These are phyloP conservation scores for Pogonognathellus flavescens DNA, from an alignment of 1,140 invertebrate genomes.

Conservation along the genomic window DNA sequence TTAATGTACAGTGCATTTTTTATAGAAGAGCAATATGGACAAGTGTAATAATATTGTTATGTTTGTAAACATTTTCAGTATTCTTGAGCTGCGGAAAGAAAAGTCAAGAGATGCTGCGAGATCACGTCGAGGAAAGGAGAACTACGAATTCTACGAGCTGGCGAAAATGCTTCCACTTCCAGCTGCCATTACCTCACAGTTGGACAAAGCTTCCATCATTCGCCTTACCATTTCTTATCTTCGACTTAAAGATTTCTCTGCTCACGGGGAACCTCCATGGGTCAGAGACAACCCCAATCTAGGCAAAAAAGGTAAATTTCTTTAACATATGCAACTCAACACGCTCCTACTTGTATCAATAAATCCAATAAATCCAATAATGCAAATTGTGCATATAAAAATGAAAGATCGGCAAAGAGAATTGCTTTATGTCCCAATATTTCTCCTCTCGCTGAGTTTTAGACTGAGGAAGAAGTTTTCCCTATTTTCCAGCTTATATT, in stretches of 20 bases:
- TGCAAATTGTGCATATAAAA: not conserved
- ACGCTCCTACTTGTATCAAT: not conserved
- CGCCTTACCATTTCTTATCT: slow-evolving; percentile 97
- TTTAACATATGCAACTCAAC: not conserved
- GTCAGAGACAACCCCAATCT: slow-evolving; percentile 80
- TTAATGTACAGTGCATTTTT: not conserved
- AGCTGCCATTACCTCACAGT: slow-evolving; percentile 94
- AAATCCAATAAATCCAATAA: not conserved
- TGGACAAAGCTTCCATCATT: slow-evolving; percentile 99
- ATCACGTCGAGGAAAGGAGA: slow-evolving; percentile 95
- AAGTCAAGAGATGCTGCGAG: slow-evolving; percentile 96
- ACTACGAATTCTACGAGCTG: slow-evolving; percentile 98
- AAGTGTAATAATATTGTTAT: not conserved
- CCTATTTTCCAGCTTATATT: not conserved
- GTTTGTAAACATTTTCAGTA: slow-evolving; percentile 74
- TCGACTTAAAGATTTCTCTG: slow-evolving; percentile 94
- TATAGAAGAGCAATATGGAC: not conserved
- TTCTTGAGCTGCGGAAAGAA: slow-evolving; percentile 95
- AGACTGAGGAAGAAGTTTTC: not conserved
- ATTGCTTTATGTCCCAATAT: no score
- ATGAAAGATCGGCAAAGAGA: no score
- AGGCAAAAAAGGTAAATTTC: slow-evolving; percentile 87
- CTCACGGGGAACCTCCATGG: slow-evolving; percentile 96
- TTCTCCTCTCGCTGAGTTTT: not conserved
- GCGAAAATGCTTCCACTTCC: slow-evolving; percentile 97